Percentiles rank a stretch among this genome's conserved stretches.
Conservation (phyloP, 2,797 vertebrate species). For the Gastrophryne carolinensis region DNA sequence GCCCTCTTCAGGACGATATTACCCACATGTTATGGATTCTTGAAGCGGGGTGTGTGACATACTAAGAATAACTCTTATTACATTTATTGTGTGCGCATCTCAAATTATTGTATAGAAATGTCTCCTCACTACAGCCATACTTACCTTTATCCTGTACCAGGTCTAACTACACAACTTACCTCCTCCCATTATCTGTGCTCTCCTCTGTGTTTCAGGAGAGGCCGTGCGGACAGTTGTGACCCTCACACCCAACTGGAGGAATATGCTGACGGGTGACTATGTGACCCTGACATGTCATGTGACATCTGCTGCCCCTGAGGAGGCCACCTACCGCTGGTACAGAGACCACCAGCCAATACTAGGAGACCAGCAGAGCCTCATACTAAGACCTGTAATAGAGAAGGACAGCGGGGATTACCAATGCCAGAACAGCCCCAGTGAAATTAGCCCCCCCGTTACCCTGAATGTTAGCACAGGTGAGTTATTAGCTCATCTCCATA, state of each 20-base stretch:
- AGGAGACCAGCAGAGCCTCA: not conserved
- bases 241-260: not conserved
- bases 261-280: not conserved
- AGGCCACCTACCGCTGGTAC: not conserved
- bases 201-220: not conserved
- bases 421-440: conserved; percentile 55
- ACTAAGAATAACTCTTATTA: no score
- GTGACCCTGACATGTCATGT: not conserved
- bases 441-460: conserved; percentile 54
- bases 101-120: no score
- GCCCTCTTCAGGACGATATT: no score
- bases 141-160: no score
- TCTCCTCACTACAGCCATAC: no score
- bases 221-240: not conserved
- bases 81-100: no score
- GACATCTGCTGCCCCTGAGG: not conserved
- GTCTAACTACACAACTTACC: no score
- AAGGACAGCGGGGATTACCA: conserved; percentile 54
- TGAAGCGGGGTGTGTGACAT: no score
- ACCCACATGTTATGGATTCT: no score
- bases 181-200: no score
- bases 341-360: not conserved
- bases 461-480: conserved; percentile 44
- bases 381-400: not conserved
- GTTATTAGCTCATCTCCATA: not conserved